Base-by-base conservation (phyloP, 2,888 invertebrate species). In the Melanotus villosus region DNA sequence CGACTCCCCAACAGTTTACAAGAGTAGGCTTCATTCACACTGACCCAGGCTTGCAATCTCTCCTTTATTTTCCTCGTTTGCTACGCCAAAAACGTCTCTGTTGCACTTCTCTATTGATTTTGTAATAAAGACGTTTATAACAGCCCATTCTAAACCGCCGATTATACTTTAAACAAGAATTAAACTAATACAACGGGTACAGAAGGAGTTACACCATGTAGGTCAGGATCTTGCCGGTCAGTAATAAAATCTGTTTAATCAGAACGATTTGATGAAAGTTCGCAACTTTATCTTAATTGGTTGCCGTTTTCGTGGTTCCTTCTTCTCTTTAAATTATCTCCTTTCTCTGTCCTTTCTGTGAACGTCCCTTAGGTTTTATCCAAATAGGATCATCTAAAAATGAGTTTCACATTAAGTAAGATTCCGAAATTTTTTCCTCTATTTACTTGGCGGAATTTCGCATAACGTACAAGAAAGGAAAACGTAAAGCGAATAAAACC, bases 61-160 rank as follows among this genome's bases (percentile, higher is more conserved):
- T 26, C 26, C 4, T 38, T 38, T 14, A 38, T 10, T n/a, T n/a
- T 19, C 18, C 16, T 32, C 32, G 52, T 32, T 52, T 32, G 14
- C 18, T 10, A 10, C 32, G 6, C 10, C 12, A 6, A 26, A 10
- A 12, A 26, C 52, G 52, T 32, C 52, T 32, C 32, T 52, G 32
- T 52, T 52, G 52, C 52, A 52, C 34, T 34, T 10, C 36, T n/a
- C 36, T 56, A 56, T 56, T 56, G 56, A 56, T 56, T 56, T 56
- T 56, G 38, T 38, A 56, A 56, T 56, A 56, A 56, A 36, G 56
- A 38, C 52, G 14, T 52, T n/a, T 52, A 38, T 36, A 56, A 21
- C 23, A 36, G 36, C 56, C 36, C 23, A 16, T 38, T 23, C 16
- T 7, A 36, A 38, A 38, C 56, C 9, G 12, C 3, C 52, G 19